Conservation (phyloP, 2,888 invertebrate genomes). For the Mimachlamys varia region DNA sequence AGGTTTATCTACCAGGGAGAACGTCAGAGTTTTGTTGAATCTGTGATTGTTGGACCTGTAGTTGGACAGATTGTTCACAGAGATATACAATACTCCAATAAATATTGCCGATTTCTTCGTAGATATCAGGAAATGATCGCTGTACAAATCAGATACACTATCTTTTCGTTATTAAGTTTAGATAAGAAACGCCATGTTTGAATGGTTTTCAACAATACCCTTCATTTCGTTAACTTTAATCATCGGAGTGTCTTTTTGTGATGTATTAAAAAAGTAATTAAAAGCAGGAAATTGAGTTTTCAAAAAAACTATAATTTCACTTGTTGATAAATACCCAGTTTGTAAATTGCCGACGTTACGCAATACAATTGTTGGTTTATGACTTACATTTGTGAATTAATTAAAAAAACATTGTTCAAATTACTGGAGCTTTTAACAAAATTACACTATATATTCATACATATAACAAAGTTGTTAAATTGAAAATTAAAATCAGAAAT, state of each 20-base stretch:
- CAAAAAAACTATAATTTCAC: neutral
- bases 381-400: neutral
- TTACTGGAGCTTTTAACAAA: neutral
- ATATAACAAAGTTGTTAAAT: neutral
- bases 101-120: neutral
- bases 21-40: too few species aligned
- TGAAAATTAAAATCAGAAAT: neutral
- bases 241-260: neutral
- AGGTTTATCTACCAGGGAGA: too few species aligned
- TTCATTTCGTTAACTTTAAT: slow-evolving; percentile 5
- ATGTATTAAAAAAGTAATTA: neutral
- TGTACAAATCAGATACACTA: neutral
- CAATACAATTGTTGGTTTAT: neutral
- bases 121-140: neutral
- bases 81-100: too few species aligned
- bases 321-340: neutral
- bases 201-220: neutral
- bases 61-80: too few species aligned
- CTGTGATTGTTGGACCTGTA: too few species aligned
- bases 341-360: neutral
- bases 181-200: neutral
- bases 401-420: neutral
- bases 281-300: slow-evolving; percentile 10
- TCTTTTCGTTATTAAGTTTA: neutral
- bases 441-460: neutral